These are phyloP conservation scores for Cataglyphis rosenhaueri DNA, from an alignment of 2,888 invertebrate genomes.

Conservation along the genomic window DNA sequence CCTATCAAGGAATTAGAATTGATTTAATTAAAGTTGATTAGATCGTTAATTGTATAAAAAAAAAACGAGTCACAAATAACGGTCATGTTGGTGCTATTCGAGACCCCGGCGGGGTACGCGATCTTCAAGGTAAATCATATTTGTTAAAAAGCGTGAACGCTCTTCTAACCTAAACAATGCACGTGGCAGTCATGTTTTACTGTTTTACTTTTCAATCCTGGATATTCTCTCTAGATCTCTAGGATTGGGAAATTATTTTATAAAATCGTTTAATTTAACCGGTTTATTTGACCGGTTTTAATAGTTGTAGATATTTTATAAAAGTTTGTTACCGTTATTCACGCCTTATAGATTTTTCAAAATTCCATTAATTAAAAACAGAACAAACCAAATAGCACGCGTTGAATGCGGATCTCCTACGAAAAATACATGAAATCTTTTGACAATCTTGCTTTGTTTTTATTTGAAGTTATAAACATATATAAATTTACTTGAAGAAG, in stretches of 20 bases:
- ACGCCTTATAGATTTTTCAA: background rate
- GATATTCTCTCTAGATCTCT: background rate
- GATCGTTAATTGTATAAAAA: slow-evolving; percentile 2
- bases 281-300: too few species aligned
- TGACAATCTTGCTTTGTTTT: background rate
- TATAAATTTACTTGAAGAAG: background rate
- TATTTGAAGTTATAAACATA: background rate
- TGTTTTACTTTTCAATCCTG: background rate
- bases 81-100: slow-evolving; percentile 95
- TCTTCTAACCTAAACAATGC: slow-evolving; percentile 70
- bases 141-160: background rate
- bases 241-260: background rate
- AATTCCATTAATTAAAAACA: background rate
- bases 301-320: background rate
- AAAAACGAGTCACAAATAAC: background rate
- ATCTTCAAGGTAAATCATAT: slow-evolving; percentile 92
- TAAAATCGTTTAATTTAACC: background rate
- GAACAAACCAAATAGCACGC: background rate
- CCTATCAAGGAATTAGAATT: background rate
- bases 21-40: too few species aligned
- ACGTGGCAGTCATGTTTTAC: slow-evolving; percentile 75
- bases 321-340: background rate
- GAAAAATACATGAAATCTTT: background rate
- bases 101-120: slow-evolving; percentile 97
- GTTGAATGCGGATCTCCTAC: background rate